These are phyloP conservation scores for Octopus sinensis DNA, from an alignment of 1,140 invertebrate genomes.

Conservation along the genomic window DNA sequence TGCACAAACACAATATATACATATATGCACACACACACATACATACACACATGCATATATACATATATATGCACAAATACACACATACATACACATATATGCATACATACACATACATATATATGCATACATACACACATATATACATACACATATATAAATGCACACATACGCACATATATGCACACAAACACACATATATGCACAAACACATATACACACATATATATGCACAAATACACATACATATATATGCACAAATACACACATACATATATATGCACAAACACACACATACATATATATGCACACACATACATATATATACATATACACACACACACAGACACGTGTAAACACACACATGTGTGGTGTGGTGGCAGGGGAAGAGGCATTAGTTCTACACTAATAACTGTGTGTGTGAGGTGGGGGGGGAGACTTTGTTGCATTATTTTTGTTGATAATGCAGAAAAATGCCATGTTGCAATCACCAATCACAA, in stretches of 20 bases:
- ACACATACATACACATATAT: neutral
- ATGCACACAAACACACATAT: neutral
- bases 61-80: neutral
- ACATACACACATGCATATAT: neutral
- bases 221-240: neutral
- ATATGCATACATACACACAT: neutral
- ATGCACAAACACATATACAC: neutral
- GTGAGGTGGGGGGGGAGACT: too few relatives aligned
- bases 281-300: neutral
- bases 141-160: neutral
- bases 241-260: neutral
- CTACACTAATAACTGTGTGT: too few relatives aligned
- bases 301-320: neutral
- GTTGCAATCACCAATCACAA: too few relatives aligned
- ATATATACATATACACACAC: neutral
- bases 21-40: neutral
- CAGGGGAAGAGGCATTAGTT: too few relatives aligned
- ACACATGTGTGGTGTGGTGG: neutral
- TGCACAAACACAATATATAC: too few relatives aligned
- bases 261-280: neutral
- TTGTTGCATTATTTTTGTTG: too few relatives aligned
- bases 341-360: neutral
- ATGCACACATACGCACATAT: neutral
- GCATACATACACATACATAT: neutral
- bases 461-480: too few relatives aligned